These are phyloP conservation scores for Sinocyclocheilus anshuiensis DNA, from an alignment of 2,113 vertebrate genomes.

Conservation along the genomic window DNA sequence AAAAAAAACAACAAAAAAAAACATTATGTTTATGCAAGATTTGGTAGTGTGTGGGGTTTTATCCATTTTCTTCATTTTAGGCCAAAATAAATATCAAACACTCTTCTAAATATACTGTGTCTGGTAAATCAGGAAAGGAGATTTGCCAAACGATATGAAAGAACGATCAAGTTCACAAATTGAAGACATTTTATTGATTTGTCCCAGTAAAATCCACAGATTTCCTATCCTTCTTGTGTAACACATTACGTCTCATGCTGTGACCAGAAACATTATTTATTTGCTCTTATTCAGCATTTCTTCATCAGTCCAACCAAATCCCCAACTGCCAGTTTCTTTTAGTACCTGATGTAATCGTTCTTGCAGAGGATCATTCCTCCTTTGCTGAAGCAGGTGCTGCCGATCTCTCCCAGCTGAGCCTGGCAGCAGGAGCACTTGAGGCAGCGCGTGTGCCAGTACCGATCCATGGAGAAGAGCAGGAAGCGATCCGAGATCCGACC, in stretches of 20 bases:
- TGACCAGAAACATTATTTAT: neutral
- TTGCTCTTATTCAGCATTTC: neutral
- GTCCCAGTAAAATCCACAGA: neutral
- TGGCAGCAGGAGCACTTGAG: constrained; percentile 83
- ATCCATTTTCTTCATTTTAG: neutral
- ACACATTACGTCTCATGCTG: neutral
- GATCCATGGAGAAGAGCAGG: constrained; percentile 83
- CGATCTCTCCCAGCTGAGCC: constrained; percentile 80
- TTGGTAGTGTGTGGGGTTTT: neutral
- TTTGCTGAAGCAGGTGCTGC: constrained; percentile 83
- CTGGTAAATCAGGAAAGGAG: neutral
- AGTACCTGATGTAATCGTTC: constrained; percentile 81
- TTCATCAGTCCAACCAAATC: neutral
- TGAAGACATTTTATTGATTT: neutral
- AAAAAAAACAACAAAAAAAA: neutral
- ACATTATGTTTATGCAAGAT: neutral
- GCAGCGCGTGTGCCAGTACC: constrained; percentile 81
- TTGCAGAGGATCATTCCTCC: constrained; percentile 83
- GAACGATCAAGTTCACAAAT: neutral
- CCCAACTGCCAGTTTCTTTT: neutral
- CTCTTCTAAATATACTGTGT: neutral
- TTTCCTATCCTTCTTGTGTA: neutral
- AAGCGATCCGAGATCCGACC: constrained; percentile 78
- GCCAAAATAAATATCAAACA: neutral
- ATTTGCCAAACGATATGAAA: neutral